Evolutionary conservation across 2,113 vertebrate genomes (phyloP), one percentile per base, ranked within the genome.

Genomic region (Ceyx cyanopectus): DNA sequence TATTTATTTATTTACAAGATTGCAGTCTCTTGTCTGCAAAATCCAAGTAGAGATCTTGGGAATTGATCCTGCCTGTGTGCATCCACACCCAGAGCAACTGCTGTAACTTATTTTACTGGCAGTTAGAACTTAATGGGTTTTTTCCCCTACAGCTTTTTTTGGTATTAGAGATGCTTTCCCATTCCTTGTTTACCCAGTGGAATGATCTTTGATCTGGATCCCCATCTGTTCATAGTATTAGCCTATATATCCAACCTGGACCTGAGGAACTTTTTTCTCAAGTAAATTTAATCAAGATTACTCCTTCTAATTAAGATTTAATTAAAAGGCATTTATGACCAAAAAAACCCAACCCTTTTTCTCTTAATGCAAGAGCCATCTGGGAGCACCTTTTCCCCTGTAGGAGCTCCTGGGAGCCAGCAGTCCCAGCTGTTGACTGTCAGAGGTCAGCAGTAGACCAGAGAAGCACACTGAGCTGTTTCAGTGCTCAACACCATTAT

Each of bases 321-420:
- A 67, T 89, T 94, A 83, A 91, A 91, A 87, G 43, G 4, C 21
- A 56, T 90, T 83, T 86, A 69, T 93, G 50, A 80, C 72, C 22
- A 93, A 46, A 56, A 21, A 5, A 18, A 12, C 29, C 21, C 18
- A 0, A 1, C 4, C 9, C 3, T 1, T 26, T 37, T 54, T 78
- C 50, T 84, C 1, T 62, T 26, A 60, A 57, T 7, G 9, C 10
- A 74, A 46, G 32, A 74, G 17, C 50, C 46, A 74, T 3, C 37
- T 85, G 75, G 77, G 76, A 85, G 24, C 24, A 37, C 37, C 37
- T 41, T 60, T 63, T 60, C n/a, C 5, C 9, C 18, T 37, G 3
- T n/a, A 30, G 45, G 32, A 80, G 19, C 22, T 81, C 40, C 32
- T 88, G 37, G 56, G 30, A 90, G 22, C 26, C 72, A 62, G 60